Evolutionary conservation across 2,888 invertebrate species (phyloP).

Genomic region (Drosophila kuntzei): DNA sequence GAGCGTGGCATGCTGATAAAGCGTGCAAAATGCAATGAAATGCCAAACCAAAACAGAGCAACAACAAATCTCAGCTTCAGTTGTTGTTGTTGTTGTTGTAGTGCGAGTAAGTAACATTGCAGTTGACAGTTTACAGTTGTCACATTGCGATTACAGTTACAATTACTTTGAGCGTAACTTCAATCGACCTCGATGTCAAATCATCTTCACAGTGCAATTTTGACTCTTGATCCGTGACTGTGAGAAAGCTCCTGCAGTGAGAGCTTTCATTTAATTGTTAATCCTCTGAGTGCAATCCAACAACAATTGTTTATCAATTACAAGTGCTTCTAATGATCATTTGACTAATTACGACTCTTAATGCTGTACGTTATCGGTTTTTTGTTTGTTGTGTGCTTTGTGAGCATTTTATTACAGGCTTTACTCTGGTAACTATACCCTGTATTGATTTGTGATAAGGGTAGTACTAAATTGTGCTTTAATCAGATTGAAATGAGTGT

Average conservation of each 20-base stretch:
- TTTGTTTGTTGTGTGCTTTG: constrained; percentile 57
- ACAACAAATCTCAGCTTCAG: constrained; percentile 31
- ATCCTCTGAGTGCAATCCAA: not conserved
- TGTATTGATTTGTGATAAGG: not conserved
- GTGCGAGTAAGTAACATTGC: constrained; percentile 22
- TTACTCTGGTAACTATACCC: constrained; percentile 52
- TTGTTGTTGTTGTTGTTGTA: constrained; percentile 21
- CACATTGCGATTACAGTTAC: constrained; percentile 41
- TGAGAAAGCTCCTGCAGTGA: constrained; percentile 33
- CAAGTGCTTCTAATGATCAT: constrained; percentile 12
- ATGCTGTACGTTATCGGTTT: constrained; percentile 67
- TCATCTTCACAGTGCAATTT: constrained; percentile 49
- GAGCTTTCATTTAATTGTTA: constrained; percentile 4
- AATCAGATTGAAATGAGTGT: not conserved
- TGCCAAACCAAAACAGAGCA: constrained; percentile 13
- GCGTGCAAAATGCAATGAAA: constrained; percentile 46
- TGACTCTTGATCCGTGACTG: constrained; percentile 36
- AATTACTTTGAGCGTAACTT: constrained; percentile 37
- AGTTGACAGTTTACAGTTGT: constrained; percentile 26
- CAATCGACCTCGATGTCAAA: constrained; percentile 7
- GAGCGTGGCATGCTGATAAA: constrained; percentile 47
- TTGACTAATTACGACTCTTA: constrained; percentile 1
- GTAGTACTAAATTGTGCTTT: not conserved
- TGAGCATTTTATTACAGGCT: constrained; percentile 54
- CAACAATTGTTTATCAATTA: constrained; percentile 2